These are phyloP conservation scores for Melanotaenia duboulayi DNA, from an alignment of 2,113 vertebrate species.

Conservation along the genomic window DNA sequence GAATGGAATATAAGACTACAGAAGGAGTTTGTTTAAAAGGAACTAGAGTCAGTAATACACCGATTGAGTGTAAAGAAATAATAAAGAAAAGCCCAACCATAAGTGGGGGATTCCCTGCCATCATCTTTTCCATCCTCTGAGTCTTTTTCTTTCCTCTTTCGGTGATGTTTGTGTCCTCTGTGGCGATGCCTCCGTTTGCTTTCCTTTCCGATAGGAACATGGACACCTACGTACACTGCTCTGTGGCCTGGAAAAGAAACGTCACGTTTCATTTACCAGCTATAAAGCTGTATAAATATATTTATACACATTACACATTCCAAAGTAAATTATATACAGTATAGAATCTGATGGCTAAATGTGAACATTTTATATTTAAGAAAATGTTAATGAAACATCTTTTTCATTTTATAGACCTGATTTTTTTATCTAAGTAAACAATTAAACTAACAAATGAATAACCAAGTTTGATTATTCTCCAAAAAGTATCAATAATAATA, in stretches of 20 bases:
- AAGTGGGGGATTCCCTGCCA: conserved; percentile 89
- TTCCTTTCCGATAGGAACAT: conserved; percentile 90
- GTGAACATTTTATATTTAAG: too few species aligned
- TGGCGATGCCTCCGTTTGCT: conserved; percentile 89
- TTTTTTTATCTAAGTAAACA: background rate
- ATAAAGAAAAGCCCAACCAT: conserved; percentile 82
- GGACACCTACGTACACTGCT: conserved; percentile 94
- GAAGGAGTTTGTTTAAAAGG: background rate
- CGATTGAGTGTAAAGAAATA: background rate
- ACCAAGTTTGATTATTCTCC: background rate
- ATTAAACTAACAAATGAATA: background rate
- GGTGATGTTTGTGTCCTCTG: conserved; percentile 90
- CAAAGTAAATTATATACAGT: background rate
- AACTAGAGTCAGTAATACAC: background rate
- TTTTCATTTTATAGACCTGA: background rate
- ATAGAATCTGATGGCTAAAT: too few species aligned
- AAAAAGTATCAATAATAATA: background rate
- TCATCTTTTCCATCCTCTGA: conserved; percentile 88
- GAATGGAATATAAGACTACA: background rate
- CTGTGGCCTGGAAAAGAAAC: conserved; percentile 85
- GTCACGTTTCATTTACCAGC: background rate
- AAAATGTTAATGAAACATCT: too few species aligned
- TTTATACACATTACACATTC: background rate
- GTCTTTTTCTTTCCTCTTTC: conserved; percentile 88
- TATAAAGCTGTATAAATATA: background rate